phyloP scores from a whole-genome alignment of 64 coral and sea anemone genomes.

The Anthopleura sola region DNA sequence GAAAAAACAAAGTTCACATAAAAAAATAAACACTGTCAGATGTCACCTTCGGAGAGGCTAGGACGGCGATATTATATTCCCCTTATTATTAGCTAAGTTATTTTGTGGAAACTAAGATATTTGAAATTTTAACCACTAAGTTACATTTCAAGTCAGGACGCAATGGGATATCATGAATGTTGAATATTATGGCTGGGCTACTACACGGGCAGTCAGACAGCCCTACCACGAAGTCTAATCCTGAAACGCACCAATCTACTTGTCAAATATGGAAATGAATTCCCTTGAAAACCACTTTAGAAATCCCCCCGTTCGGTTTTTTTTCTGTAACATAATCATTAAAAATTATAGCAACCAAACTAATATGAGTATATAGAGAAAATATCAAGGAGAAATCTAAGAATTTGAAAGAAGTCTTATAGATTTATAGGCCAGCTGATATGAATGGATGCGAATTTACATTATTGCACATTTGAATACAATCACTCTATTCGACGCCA shows the following conservation, averaged over 20 bases:
- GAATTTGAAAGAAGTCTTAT: neutral
- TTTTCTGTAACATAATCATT: neutral
- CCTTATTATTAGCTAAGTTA: neutral
- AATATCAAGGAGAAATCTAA: neutral
- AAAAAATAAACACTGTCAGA: neutral
- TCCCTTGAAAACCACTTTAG: neutral
- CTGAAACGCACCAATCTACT: neutral
- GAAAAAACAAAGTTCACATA: neutral
- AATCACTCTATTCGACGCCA: neutral
- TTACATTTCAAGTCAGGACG: neutral
- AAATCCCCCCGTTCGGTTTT: neutral
- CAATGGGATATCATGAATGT: neutral
- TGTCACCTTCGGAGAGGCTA: neutral
- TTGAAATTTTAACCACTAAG: neutral
- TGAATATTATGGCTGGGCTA: neutral
- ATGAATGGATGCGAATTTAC: neutral
- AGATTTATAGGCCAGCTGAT: neutral
- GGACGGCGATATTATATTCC: neutral
- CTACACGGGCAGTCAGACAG: neutral
- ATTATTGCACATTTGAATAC: slow-evolving; percentile 1
- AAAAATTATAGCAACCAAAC: neutral
- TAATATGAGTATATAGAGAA: neutral
- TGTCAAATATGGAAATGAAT: neutral
- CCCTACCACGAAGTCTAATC: too few relatives aligned
- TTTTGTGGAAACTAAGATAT: neutral